These are phyloP conservation scores for Enteromius paludinosus DNA, from an alignment of 2,797 vertebrate species.

Conservation along the genomic window DNA sequence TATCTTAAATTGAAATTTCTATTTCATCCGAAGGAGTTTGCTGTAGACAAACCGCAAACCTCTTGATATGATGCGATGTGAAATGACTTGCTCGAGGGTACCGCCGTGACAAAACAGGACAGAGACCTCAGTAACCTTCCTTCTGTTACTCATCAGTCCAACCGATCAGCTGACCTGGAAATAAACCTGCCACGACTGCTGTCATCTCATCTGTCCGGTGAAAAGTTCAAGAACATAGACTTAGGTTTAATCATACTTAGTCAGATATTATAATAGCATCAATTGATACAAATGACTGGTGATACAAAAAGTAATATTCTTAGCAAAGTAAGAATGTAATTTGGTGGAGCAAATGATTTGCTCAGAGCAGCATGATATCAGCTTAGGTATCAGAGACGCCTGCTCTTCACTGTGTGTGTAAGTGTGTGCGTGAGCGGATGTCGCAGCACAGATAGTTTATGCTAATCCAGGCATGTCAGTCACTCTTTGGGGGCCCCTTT, in stretches of 20 bases:
- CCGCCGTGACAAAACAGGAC: conserved; percentile 12
- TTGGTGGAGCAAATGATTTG: conserved; percentile 14
- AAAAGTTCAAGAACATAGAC: conserved; percentile 16
- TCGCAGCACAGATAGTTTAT: not conserved
- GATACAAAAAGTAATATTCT: conserved; percentile 3
- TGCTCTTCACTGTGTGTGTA: not conserved
- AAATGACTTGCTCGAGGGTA: conserved; percentile 37
- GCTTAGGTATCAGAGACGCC: not conserved
- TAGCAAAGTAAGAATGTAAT: conserved; percentile 1
- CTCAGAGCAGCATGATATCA: not conserved
- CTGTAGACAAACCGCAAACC: conserved; percentile 23
- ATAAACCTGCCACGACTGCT: conserved; percentile 15
- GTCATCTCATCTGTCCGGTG: conserved; percentile 8
- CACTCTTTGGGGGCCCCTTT: conserved; percentile 17
- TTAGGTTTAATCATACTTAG: conserved; percentile 13
- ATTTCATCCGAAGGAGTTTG: conserved; percentile 7
- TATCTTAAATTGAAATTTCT: not conserved
- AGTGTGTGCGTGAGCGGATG: not conserved
- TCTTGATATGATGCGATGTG: conserved; percentile 28
- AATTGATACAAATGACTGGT: not conserved
- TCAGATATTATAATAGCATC: conserved; percentile 9
- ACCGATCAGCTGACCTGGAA: conserved; percentile 36
- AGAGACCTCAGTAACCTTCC: conserved; percentile 20
- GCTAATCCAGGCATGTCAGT: conserved; percentile 26
- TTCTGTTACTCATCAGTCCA: conserved; percentile 28